These are phyloP conservation scores for Vesta saturnalis DNA, from an alignment of 2,888 invertebrate genomes.

Conservation along the genomic window DNA sequence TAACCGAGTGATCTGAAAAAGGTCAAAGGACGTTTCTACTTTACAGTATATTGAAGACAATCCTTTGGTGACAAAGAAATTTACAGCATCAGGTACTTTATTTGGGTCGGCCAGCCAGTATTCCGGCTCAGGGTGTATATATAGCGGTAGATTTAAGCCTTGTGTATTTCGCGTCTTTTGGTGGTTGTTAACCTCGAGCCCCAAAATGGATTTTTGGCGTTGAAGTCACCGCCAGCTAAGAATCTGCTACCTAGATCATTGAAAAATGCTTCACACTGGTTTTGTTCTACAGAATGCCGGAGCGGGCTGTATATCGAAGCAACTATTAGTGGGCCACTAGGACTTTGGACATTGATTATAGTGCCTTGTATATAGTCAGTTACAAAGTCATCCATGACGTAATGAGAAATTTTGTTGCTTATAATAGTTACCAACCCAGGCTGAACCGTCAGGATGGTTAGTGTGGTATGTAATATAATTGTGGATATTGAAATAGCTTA, in stretches of 20 bases:
- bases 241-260: too few relatives aligned
- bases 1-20: conserved; percentile 8
- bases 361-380: conserved; percentile 24
- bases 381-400: conserved; percentile 29
- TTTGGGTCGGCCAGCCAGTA: conserved; percentile 18
- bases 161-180: conserved; percentile 14
- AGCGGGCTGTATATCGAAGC: conserved; percentile 21
- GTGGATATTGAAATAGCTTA: too few relatives aligned
- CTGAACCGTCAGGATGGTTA: too few relatives aligned
- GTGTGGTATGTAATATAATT: conserved; percentile 25
- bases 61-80: conserved; percentile 11
- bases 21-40: too few relatives aligned
- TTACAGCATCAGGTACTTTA: conserved; percentile 10
- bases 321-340: conserved; percentile 7
- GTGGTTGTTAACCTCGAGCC: too few relatives aligned
- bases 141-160: conserved; percentile 2
- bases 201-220: too few relatives aligned
- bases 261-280: too few relatives aligned
- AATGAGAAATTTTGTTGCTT: conserved; percentile 27
- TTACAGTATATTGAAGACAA: too few relatives aligned
- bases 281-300: conserved; percentile 20
- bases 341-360: conserved; percentile 16
- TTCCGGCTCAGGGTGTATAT: conserved; percentile 7
- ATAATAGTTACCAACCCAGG: conserved; percentile 35
- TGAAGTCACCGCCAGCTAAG: too few relatives aligned